Base-by-base conservation (phyloP, 2,797 vertebrate genomes). In the Dicrostonyx torquatus region DNA sequence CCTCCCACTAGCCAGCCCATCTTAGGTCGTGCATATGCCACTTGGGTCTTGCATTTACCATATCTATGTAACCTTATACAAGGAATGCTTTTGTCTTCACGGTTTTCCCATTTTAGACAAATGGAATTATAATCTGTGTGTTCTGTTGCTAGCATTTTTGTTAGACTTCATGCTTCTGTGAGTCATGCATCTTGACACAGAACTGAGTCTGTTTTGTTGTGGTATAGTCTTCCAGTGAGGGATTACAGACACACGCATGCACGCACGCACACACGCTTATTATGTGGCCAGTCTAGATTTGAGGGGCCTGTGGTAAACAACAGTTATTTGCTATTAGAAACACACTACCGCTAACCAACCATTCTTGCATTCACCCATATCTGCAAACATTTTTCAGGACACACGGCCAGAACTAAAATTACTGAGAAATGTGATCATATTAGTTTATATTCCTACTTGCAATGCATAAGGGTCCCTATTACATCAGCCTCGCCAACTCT, bases 141-240 rank as follows among this genome's bases (percentile, higher is more conserved):
- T 24, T 26, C 45, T 85, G 62, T 50, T 50, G 31, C 43, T 50
- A 50, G 15, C 17, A 5, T 53, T 48, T 82, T 29, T 73, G 40
- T 89, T 73, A 31, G 68, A 15, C 48, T 58, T 70, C 48, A 66
- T 93, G 66, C 31, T 88, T 93, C 77, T 76, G 76, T 83, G 64
- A 79, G 58, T 94, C 14, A 6, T 76, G 18, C 40, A 48, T 94
- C 53, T 92, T 70, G 43, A 87, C 72, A 77, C 40, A 22, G 53
- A 45, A 55, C 70, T 60, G 75, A 83, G 18, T 95, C 83, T 45
- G 62, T 95, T 86, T 89, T 77, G 48, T 79, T 93, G n/a, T 48
- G 60, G 17, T 50, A 31, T 40, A 53, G 48, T 75, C 15, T 76
- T 95, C 34, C n/a, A 66, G 11, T 31, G 24, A 73, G n/a, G 93